These are phyloP conservation scores for Cryptus armator DNA, from an alignment of 2,888 invertebrate genomes.

Conservation along the genomic window DNA sequence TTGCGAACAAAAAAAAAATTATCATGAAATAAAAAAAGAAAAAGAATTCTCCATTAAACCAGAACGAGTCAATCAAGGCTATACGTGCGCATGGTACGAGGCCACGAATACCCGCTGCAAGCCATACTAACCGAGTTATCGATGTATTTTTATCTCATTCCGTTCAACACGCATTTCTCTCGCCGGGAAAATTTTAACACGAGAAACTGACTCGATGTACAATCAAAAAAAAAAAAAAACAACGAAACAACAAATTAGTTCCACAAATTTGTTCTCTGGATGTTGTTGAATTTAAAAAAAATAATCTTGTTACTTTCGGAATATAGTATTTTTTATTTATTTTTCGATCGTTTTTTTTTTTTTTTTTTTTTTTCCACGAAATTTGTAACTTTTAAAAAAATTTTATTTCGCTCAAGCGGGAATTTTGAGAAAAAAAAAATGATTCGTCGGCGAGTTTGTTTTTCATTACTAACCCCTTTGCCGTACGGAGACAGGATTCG, in stretches of 20 bases:
- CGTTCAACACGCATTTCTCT: background rate
- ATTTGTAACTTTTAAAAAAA: no score
- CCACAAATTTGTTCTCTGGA: background rate
- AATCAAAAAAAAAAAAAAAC: background rate
- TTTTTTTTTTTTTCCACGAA: no score
- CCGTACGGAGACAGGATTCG: slow-evolving; percentile 11
- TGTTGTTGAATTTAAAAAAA: background rate
- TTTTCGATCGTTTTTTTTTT: background rate
- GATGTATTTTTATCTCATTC: slow-evolving; percentile 6
- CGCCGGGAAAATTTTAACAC: background rate
- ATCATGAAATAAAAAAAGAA: slow-evolving; percentile 1
- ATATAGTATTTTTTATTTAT: background rate
- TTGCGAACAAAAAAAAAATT: background rate
- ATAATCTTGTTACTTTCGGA: background rate
- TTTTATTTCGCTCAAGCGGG: background rate
- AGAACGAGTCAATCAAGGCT: slow-evolving; percentile 37
- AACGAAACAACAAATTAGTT: background rate
- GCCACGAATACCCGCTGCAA: slow-evolving; percentile 28
- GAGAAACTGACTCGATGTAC: background rate
- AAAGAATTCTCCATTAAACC: slow-evolving; percentile 31
- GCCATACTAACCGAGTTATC: slow-evolving; percentile 16
- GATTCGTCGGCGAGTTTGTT: no score
- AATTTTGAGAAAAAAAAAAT: no score
- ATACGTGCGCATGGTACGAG: slow-evolving; percentile 47
- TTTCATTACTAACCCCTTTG: background rate